Base-by-base conservation (phyloP, 53 echinoderm and acorn worm genomes). In the Apostichopus leukothele region DNA sequence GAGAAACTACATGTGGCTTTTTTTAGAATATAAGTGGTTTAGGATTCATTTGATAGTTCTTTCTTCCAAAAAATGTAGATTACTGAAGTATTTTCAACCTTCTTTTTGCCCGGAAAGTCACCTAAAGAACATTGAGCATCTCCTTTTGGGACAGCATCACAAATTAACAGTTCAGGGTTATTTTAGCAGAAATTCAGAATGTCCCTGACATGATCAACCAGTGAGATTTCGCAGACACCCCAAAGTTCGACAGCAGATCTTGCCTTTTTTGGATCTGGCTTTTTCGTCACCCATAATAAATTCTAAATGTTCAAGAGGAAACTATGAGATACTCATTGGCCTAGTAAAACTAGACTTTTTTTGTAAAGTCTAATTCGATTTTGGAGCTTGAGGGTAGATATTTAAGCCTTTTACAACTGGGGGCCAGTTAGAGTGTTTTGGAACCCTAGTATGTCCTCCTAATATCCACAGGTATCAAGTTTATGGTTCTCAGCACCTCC, bases 141-240 rank as follows among this genome's bases (percentile, higher is more conserved):
- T 7, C 14, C 68, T 68, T 68, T 68, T 18, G 5, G 19, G 68
- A 68, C 19, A 68, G 57, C 57, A 57, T 57, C 4, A 68, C 68
- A 68, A 5, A 18, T n/a, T 68, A 39, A n/a, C 68, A 68, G 68
- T 68, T n/a, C 5, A 16, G 16, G 14, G 11, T 68, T 12, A n/a
- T n/a, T 13, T 68, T 68, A 68, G 19, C 68, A 68, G 0, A 68
- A 68, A 68, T 14, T 14, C 68, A 68, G 14, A 68, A 68, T 68
- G 16, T 14, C 19, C 19, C 20, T 5, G 16, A 16, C 18, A 71
- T 71, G n/a, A 57, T 19, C 18, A 19, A 16, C 71, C 21, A n/a
- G 71, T 71, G 71, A 71, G 71, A 71, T 71, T 71, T 71, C 18
- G 71, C 71, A 71, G 71, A 71, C 71, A 71, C 20, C 71, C 18